Base-by-base conservation (phyloP, 2,113 vertebrate genomes). In the Tonatia bakeri region DNA sequence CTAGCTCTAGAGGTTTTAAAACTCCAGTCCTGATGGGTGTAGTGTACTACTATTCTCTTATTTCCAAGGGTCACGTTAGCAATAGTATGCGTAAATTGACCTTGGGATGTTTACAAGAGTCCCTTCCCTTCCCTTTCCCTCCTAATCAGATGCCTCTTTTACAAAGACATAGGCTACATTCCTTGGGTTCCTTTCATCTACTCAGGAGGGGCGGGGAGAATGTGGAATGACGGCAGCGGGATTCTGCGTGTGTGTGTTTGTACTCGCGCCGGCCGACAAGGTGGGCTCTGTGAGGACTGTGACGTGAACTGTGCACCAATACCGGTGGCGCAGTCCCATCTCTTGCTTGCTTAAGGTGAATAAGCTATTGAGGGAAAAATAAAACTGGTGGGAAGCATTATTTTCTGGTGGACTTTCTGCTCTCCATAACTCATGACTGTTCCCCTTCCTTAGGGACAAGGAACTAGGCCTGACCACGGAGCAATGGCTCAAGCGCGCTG, bases 341-440 rank as follows among this genome's bases (percentile, higher is more conserved):
- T 93, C 38, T 31, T 84, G 59, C 26, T 36, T 73, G 92, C 47
- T 77, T 56, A 79, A 69, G 38, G 26, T 95, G 82, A 91, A 87
- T 73, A 92, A 91, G 40, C 67, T 75, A 87, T 65, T 89, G 72
- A 92, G 40, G 59, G 43, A 31, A 73, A 75, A 87, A 93, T 87
- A 94, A 91, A 90, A 72, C 20, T 56, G 81, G 89, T 97, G 89
- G 95, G 92, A 97, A 77, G 80, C 75, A 97, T 95, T 97, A 93
- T 97, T 95, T 98, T 97, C 90, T 95, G 45, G 89, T 96, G 80
- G 77, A 92, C 91, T 97, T 97, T 95, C 93, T 97, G 86, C 96
- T 95, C 43, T 87, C 90, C 87, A 59, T 90, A 97, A 96, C 75
- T 98, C 84, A 81, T 82, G 95, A 93, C 94, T 96, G 91, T 91